Base-by-base conservation (phyloP, 2,888 invertebrate genomes). In the Parnassius glacialis region DNA sequence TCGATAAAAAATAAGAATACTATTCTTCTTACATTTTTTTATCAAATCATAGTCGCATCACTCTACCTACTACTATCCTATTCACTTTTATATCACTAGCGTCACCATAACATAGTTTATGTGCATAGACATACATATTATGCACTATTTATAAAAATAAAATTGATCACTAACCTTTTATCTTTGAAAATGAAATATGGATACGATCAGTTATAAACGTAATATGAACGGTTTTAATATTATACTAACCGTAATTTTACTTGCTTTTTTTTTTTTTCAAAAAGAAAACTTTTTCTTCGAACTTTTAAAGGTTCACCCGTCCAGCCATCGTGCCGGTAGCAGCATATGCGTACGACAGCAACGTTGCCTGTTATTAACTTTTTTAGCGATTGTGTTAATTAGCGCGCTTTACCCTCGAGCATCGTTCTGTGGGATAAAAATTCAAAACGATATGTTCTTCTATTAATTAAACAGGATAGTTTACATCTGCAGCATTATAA, bases 361-460 rank as follows among this genome's bases (percentile, higher is more conserved):
- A 68, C 12, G 13, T 76, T 71, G 81, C 81, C 78, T 81, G 85
- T 85, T 90, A 89, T 90, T 87, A 89, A 82, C 76, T 86, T 88
- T 90, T 87, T 83, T 86, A 88, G 84, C 85, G 86, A 86, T 88
- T 83, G 87, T 79, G 85, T 89, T 90, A 89, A 90, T 90, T 88
- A 90, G 86, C 82, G 81, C 75, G 80, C 76, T 80, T 77, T 78
- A 75, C 81, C 83, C 83, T 78, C 80, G 80, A 76, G 83, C 83
- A 73, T 69, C 73, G 75, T 73, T 73, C 73, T 11, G 11, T 20
- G 12, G 68, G 65, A 76, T 69, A 80, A 82, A 84, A 85, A 83
- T 78, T 83, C 81, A 78, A 80, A 81, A 80, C 78, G 79, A 84
- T 80, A 79, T 78, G 73, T 76, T 84, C 72, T 68, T 72, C 73